Evolutionary conservation across 2,888 invertebrate species (phyloP).

Genomic region (Nomada lathburiana): DNA sequence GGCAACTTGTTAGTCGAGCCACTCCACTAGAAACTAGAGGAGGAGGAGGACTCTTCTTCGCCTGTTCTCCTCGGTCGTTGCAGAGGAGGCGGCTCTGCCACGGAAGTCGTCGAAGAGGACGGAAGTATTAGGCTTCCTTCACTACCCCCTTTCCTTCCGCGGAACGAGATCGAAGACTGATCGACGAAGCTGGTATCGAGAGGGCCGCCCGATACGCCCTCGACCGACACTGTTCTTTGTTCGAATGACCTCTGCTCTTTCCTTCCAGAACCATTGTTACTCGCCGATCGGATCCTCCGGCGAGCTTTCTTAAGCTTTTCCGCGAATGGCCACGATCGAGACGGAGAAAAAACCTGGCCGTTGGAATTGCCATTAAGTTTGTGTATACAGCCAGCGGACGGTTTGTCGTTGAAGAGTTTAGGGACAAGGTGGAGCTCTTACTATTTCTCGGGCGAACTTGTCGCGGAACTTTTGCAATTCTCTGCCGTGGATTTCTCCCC

Average conservation of each 20-base stretch:
- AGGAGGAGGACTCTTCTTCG: conserved; percentile 64
- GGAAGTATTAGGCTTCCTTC: conserved; percentile 42
- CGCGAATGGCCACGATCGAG: conserved; percentile 14
- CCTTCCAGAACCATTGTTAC: conserved; percentile 35
- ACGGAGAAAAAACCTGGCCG: neutral
- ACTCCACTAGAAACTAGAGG: conserved; percentile 65
- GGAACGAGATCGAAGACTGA: conserved; percentile 18
- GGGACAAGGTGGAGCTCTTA: neutral
- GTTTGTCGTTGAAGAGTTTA: neutral
- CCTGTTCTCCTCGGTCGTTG: conserved; percentile 51
- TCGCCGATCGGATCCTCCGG: conserved; percentile 38
- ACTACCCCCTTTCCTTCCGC: conserved; percentile 11
- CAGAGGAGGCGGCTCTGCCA: conserved; percentile 36
- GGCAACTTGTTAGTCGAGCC: conserved; percentile 69
- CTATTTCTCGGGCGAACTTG: conserved; percentile 14
- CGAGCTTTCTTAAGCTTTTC: conserved; percentile 38
- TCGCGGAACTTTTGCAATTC: neutral
- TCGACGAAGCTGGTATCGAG: neutral
- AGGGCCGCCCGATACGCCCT: conserved; percentile 18
- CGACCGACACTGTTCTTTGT: conserved; percentile 40
- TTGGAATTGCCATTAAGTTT: conserved; percentile 32
- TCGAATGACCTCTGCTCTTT: conserved; percentile 44
- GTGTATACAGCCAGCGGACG: neutral
- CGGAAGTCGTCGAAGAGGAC: conserved; percentile 45
- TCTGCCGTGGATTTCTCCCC: too few species aligned